Conservation (phyloP, 2,797 vertebrate genomes). For the Sebastes melanostomus region DNA sequence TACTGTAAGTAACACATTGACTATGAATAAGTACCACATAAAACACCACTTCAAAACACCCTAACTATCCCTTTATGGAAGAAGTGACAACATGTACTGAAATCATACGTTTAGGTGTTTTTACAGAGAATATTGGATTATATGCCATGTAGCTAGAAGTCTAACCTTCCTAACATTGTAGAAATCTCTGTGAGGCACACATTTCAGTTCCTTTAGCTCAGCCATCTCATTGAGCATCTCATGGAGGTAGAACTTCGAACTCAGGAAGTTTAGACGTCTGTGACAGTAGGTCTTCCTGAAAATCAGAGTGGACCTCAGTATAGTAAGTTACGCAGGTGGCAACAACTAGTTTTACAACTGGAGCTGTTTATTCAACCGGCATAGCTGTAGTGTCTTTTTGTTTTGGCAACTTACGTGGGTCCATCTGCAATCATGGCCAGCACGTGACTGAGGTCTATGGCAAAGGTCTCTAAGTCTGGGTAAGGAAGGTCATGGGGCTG, state of each 20-base stretch:
- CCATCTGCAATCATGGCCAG: slow-evolving; percentile 94
- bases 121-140: not conserved
- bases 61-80: not conserved
- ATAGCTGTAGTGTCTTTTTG: slow-evolving; percentile 3
- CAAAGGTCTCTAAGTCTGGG: slow-evolving; percentile 93
- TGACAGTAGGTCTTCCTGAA: slow-evolving; percentile 96
- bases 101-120: not conserved
- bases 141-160: not conserved
- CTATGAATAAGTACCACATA: too few species aligned
- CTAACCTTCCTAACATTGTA: slow-evolving; percentile 97
- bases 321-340: not conserved
- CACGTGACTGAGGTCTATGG: slow-evolving; percentile 91
- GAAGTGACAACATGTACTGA: not conserved
- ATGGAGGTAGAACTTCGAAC: slow-evolving; percentile 95
- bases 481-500: slow-evolving; percentile 90
- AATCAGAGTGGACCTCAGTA: slow-evolving; percentile 1
- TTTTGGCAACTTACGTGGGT: slow-evolving; percentile 88
- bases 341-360: slow-evolving; percentile 8
- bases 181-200: slow-evolving; percentile 95
- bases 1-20: too few species aligned
- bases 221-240: slow-evolving; percentile 99
- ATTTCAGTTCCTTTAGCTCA: slow-evolving; percentile 94
- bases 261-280: slow-evolving; percentile 92
- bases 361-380: not conserved
- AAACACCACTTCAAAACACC: too few species aligned